Evolutionary conservation across 2,797 vertebrate genomes (phyloP), one percentile per base, ranked within the genome.

Genomic region (Glossophaga mutica): DNA sequence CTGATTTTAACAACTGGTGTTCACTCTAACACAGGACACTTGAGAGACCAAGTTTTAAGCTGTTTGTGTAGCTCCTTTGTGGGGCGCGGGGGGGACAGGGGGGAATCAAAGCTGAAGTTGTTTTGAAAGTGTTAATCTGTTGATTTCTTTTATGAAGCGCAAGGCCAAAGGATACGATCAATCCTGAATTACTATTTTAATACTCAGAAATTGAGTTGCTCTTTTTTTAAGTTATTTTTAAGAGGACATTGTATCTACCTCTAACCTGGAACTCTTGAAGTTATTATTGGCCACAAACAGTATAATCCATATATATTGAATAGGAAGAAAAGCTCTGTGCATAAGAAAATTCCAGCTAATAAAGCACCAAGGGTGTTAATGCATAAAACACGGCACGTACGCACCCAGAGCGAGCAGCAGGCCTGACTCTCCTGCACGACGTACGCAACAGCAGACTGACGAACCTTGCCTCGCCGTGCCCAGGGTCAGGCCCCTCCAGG

Each of bases 171-270:
- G 55, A 85, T 77, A 70, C 74, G 85, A 29, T n/a, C 26, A 79
- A 48, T 77, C 32, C 18, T 91, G 50, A n/a, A 81, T 70, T 34
- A 86, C 68, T 62, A 48, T 76, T 85, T 94, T 70, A 79, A 85
- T 76, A 70, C 29, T 81, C 52, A 85, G 55, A 94, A 68, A 81
- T 39, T 86, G 52, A 81, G 34, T 55, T 37, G 22, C 73, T 74
- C 59, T 91, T 50, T 76, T 21, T 85, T 73, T 26, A 57, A 87
- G 34, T 83, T 91, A 34, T 67, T 94, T 94, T 93, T 89, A 93
- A 93, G 32, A 70, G 29, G 65, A 26, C 9, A n/a, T n/a, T 44
- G 2, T 92, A 55, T 88, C 59, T 77, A 26, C 32, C 76, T 67
- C 78, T 95, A 65, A 89, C 29, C 24, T 94, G 52, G 16, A 7